Evolutionary conservation across 2,797 vertebrate species (phyloP).

Genomic region (Vipera latastei): DNA sequence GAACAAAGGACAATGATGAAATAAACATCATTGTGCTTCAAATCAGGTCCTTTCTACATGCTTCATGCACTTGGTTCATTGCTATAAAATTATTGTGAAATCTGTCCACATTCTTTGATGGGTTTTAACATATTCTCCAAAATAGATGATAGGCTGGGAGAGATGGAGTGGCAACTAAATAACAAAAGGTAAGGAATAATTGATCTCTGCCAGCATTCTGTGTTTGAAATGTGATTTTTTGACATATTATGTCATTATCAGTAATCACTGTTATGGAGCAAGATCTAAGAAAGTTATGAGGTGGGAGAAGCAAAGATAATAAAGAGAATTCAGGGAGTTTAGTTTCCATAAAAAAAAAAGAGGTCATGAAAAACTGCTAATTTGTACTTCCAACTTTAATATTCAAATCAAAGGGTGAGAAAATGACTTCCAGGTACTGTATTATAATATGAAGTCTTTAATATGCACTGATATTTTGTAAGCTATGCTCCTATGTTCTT

Average conservation of each 20-base stretch:
- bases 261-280: background rate
- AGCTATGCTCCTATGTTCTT: background rate
- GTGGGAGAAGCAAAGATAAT: background rate
- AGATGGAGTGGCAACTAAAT: background rate
- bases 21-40: background rate
- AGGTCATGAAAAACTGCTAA: background rate
- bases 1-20: background rate
- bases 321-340: background rate
- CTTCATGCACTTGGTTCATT: background rate
- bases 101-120: background rate
- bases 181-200: background rate
- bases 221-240: conserved; percentile 3
- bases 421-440: background rate
- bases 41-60: background rate
- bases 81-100: background rate
- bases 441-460: background rate
- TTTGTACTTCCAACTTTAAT: background rate
- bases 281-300: background rate
- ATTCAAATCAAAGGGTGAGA: background rate
- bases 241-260: conserved; percentile 17
- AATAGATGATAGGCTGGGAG: background rate
- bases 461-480: background rate
- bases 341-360: background rate
- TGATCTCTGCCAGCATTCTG: background rate
- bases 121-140: background rate